phyloP scores from a whole-genome alignment of 2,888 invertebrate species.

The Epiblema foenella region DNA sequence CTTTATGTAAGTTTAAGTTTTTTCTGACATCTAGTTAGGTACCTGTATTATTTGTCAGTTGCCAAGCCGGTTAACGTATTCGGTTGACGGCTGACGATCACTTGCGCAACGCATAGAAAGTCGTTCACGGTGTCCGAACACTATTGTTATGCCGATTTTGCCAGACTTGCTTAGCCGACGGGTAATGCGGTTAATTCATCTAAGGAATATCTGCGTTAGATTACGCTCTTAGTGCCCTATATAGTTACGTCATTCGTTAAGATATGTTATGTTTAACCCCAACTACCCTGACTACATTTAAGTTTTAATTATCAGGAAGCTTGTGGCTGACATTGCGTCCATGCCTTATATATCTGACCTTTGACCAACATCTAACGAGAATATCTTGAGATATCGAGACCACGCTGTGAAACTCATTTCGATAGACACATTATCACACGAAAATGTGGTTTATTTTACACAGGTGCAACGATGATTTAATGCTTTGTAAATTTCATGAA shows the following conservation, averaged over 20 bases:
- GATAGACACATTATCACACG: background rate
- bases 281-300: no score
- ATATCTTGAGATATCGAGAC: no score
- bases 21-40: no score
- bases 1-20: no score
- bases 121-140: constrained; percentile 57
- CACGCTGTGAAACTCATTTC: background rate
- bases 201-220: constrained; percentile 6
- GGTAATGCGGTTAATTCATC: constrained; percentile 1
- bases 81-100: constrained; percentile 45
- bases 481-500: background rate
- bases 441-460: background rate
- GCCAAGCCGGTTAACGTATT: constrained; percentile 41
- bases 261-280: background rate
- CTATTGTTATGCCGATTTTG: constrained; percentile 61
- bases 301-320: no score
- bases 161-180: constrained; percentile 47
- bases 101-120: constrained; percentile 64
- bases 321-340: no score
- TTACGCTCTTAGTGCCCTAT: constrained; percentile 1
- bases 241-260: background rate
- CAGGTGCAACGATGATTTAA: constrained; percentile 5
- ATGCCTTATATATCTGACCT: no score
- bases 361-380: no score
- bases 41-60: background rate